Evolutionary conservation across 2,888 invertebrate species (phyloP).

Genomic region (Pollenia angustigena): DNA sequence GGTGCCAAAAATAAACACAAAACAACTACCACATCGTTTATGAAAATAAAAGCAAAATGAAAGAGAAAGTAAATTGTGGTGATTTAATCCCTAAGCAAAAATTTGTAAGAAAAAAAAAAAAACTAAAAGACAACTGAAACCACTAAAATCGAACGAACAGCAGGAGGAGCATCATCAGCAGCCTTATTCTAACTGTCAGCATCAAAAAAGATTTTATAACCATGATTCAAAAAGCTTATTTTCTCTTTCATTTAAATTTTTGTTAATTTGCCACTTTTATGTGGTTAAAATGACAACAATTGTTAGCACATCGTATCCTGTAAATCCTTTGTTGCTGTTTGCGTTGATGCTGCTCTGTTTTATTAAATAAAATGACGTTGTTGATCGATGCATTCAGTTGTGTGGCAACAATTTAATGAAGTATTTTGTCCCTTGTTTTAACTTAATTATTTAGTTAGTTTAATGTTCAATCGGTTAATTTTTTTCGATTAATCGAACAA

Average conservation of each 20-base stretch:
- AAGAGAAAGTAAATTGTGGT: too few relatives aligned
- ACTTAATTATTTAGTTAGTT: too few relatives aligned
- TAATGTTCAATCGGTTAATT: too few relatives aligned
- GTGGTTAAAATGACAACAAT: conserved; percentile 40
- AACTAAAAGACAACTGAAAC: neutral
- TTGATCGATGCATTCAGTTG: conserved; percentile 51
- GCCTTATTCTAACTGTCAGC: neutral
- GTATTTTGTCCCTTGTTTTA: neutral
- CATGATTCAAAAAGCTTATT: too few relatives aligned
- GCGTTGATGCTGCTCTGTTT: neutral
- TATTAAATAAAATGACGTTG: neutral
- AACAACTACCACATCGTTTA: too few relatives aligned
- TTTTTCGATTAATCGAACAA: too few relatives aligned
- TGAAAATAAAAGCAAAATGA: too few relatives aligned
- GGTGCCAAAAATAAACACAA: too few relatives aligned
- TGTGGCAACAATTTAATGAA: conserved; percentile 49
- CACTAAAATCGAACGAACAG: neutral
- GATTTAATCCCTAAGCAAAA: too few relatives aligned
- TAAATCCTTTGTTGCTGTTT: neutral
- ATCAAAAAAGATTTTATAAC: neutral
- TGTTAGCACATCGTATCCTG: conserved; percentile 41
- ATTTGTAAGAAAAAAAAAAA: neutral
- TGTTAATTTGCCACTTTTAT: conserved; percentile 29
- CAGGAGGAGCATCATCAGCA: neutral
- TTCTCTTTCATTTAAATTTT: neutral